These are phyloP conservation scores for Cyprinodon variegatus DNA, from an alignment of 2,113 vertebrate genomes.

Conservation along the genomic window DNA sequence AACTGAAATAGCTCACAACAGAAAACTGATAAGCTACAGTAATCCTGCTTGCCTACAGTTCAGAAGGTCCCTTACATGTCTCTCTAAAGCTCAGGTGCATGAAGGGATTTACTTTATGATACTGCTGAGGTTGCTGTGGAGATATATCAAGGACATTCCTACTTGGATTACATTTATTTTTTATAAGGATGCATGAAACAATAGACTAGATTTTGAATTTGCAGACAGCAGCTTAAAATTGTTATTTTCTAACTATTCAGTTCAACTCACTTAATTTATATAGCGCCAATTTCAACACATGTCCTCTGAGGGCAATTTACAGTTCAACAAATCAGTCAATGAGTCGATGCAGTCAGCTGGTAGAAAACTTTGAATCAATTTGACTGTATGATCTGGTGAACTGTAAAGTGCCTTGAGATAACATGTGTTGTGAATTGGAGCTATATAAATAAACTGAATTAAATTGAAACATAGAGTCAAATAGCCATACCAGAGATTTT, in stretches of 20 bases:
- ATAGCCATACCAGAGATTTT: too few species aligned
- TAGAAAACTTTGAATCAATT: too few species aligned
- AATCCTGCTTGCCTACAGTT: not conserved
- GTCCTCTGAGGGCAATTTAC: too few species aligned
- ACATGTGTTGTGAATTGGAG: too few species aligned
- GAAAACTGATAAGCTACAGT: not conserved
- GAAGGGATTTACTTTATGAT: not conserved
- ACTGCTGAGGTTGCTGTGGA: not conserved
- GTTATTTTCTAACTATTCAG: not conserved
- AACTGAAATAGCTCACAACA: not conserved
- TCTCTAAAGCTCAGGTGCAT: not conserved
- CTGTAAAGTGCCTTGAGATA: too few species aligned
- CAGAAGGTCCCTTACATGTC: not conserved
- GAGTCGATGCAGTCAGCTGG: too few species aligned
- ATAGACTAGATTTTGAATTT: not conserved
- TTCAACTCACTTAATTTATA: not conserved
- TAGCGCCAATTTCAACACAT: too few species aligned
- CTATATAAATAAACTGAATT: too few species aligned
- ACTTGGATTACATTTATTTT: not conserved
- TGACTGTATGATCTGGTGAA: too few species aligned
- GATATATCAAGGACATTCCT: not conserved
- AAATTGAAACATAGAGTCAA: not conserved
- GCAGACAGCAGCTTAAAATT: not conserved
- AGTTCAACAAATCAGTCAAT: too few species aligned
- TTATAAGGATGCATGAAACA: not conserved